Evolutionary conservation across 2,797 vertebrate species (phyloP).

Genomic region (Pseudochirops cupreus): DNA sequence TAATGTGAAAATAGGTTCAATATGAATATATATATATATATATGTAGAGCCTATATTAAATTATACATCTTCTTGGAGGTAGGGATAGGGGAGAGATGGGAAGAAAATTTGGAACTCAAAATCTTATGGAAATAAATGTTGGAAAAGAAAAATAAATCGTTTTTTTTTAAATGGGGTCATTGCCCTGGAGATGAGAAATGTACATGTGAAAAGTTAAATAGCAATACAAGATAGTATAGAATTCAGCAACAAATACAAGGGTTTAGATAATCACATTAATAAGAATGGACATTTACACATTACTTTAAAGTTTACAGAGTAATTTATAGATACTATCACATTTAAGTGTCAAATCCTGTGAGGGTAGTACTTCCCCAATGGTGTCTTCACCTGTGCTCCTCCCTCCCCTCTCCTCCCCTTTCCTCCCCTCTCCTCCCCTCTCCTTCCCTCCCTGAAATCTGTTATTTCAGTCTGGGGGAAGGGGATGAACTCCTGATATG

Average conservation of each 20-base stretch:
- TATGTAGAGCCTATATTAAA: no score
- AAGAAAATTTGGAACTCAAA: no score
- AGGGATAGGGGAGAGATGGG: no score
- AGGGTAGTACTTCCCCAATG: neutral
- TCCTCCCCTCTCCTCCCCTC: no score
- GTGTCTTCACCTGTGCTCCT: neutral
- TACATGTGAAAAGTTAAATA: neutral
- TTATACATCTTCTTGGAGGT: no score
- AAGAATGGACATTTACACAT: neutral
- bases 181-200: neutral
- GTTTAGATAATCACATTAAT: neutral
- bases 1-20: no score
- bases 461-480: neutral
- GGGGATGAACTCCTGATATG: neutral
- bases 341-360: neutral
- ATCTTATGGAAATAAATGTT: no score
- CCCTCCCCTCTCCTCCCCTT: neutral
- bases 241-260: neutral
- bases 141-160: no score
- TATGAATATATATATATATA: no score
- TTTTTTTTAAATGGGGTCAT: neutral
- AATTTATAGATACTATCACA: neutral
- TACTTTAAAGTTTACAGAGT: neutral
- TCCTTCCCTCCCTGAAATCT: neutral
- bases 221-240: neutral